Percentiles rank a stretch among this genome's conserved stretches.
These are phyloP conservation scores for Drosophila stalkeri DNA, from an alignment of 2,888 invertebrate genomes.

Conservation along the genomic window DNA sequence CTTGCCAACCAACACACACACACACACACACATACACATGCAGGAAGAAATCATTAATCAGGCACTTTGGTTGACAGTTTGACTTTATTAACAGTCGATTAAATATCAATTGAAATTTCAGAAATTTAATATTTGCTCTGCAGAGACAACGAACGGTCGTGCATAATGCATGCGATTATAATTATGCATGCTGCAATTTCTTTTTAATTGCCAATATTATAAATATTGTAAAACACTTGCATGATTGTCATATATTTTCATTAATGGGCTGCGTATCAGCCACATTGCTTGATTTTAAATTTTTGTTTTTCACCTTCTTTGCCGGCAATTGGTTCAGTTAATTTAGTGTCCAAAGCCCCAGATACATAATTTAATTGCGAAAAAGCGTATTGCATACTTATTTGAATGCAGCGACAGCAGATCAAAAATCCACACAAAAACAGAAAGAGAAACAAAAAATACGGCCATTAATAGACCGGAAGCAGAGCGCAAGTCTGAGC, in stretches of 20 bases:
- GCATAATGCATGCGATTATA: conserved; percentile 42
- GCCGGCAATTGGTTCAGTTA: conserved; percentile 27
- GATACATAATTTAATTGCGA: conserved; percentile 69
- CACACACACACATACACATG: background rate
- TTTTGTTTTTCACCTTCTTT: background rate
- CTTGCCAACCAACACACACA: background rate
- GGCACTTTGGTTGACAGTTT: conserved; percentile 32
- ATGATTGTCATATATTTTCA: conserved; percentile 19
- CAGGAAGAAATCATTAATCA: conserved; percentile 45
- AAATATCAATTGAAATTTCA: conserved; percentile 70
- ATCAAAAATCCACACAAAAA: conserved; percentile 20
- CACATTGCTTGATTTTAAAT: background rate
- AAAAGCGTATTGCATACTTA: conserved; percentile 46
- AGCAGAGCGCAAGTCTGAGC: conserved; percentile 58
- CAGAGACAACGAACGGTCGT: background rate
- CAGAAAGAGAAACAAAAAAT: conserved; percentile 26
- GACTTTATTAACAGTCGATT: conserved; percentile 61
- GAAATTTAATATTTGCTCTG: conserved; percentile 56
- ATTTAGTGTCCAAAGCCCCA: conserved; percentile 37
- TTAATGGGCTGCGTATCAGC: conserved; percentile 4
- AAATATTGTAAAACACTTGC: conserved; percentile 39
- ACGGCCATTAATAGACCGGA: conserved; percentile 74
- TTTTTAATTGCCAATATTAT: conserved; percentile 42
- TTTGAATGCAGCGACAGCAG: conserved; percentile 22
- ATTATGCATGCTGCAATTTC: conserved; percentile 30